phyloP scores from a whole-genome alignment of 1,140 invertebrate genomes.

The Thalassaphorura encarpata region DNA sequence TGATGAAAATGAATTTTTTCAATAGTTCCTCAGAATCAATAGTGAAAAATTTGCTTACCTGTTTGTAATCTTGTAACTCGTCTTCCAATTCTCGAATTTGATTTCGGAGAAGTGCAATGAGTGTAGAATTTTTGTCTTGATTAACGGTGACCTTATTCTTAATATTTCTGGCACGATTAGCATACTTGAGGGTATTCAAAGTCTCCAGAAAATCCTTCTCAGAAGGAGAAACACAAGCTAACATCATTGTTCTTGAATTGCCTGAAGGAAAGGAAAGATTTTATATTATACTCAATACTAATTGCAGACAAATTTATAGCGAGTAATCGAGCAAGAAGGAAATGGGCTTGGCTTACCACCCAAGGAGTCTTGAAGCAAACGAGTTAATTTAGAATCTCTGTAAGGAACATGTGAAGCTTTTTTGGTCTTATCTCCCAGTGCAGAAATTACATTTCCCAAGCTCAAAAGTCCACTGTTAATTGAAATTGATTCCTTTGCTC shows the following conservation, averaged over 20 bases:
- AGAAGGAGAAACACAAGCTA: constrained; percentile 94
- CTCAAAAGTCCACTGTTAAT: constrained; percentile 88
- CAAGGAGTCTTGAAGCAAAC: constrained; percentile 90
- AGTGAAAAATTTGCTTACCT: too few relatives aligned
- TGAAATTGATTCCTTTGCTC: constrained; percentile 87
- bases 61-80: constrained; percentile 88
- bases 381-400: constrained; percentile 89
- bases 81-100: constrained; percentile 82
- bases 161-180: constrained; percentile 94
- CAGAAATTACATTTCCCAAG: constrained; percentile 95
- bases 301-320: too few relatives aligned
- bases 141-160: constrained; percentile 92
- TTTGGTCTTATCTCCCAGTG: constrained; percentile 81
- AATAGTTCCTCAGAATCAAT: too few relatives aligned
- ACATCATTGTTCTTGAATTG: constrained; percentile 78
- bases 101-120: constrained; percentile 70
- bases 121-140: constrained; percentile 91
- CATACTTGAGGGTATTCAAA: constrained; percentile 94
- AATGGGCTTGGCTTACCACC: too few relatives aligned
- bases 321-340: too few relatives aligned
- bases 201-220: constrained; percentile 99
- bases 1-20: too few relatives aligned
- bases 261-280: too few relatives aligned
- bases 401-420: constrained; percentile 89
- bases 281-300: too few relatives aligned